A percentile compares a stretch with the other conserved stretches of the same genome.
phyloP scores from a whole-genome alignment of 2,113 vertebrate species.

The Apodemus speciosus region DNA sequence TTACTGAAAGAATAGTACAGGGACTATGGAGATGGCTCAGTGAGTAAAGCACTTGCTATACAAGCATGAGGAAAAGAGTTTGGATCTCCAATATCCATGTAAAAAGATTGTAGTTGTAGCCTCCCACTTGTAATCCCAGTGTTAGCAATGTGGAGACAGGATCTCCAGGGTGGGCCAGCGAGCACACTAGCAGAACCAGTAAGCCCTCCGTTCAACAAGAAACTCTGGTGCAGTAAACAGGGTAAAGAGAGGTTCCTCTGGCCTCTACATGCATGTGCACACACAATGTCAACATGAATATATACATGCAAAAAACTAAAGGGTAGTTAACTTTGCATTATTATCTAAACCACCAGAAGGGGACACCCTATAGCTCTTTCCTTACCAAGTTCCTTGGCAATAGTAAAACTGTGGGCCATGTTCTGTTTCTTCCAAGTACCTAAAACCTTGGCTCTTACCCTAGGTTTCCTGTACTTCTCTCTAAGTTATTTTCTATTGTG shows the following conservation, averaged over 20 bases:
- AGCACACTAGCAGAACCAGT: background rate
- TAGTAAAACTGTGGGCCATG: background rate
- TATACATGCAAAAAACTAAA: background rate
- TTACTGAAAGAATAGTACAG: background rate
- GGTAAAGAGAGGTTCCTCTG: background rate
- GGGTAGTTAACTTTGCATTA: background rate
- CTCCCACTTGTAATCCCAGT: background rate
- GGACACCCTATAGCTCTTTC: conserved; percentile 3
- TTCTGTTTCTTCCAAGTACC: background rate
- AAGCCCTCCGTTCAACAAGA: background rate
- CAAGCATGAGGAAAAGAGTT: background rate
- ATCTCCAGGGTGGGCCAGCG: background rate
- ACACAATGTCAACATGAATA: background rate
- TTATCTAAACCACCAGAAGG: background rate
- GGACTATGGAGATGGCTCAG: background rate
- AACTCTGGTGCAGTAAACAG: background rate
- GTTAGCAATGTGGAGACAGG: background rate
- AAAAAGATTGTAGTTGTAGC: background rate
- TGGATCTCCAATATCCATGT: background rate
- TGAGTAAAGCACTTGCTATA: background rate
- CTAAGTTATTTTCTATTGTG: background rate
- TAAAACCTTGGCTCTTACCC: background rate
- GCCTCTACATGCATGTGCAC: background rate
- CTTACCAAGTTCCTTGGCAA: background rate
- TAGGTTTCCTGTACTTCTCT: background rate